These are phyloP conservation scores for Netta rufina DNA, from an alignment of 2,797 vertebrate genomes.

Conservation along the genomic window DNA sequence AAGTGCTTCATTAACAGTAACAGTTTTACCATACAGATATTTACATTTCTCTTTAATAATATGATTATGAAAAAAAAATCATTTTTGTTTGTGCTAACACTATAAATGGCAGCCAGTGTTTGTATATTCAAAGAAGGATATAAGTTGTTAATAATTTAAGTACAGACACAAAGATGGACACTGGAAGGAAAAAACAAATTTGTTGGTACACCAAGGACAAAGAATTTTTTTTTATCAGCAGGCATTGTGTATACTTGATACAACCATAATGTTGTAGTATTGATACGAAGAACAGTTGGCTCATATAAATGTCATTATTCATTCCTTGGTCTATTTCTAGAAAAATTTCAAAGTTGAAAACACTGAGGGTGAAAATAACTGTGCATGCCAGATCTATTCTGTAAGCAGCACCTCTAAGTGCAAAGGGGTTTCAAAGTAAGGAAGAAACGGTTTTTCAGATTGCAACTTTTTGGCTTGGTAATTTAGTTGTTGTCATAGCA, in stretches of 20 bases:
- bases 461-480: background rate
- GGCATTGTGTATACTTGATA: background rate
- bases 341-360: background rate
- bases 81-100: background rate
- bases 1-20: background rate
- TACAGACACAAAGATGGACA: background rate
- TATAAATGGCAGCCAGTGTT: background rate
- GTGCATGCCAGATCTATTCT: background rate
- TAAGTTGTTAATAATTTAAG: background rate
- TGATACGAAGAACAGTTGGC: background rate
- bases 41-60: background rate
- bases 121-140: background rate
- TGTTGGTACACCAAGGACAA: background rate
- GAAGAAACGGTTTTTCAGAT: background rate
- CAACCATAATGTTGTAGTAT: background rate
- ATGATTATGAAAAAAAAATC: background rate
- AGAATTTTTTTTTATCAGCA: background rate
- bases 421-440: background rate
- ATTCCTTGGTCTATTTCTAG: background rate
- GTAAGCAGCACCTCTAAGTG: background rate
- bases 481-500: background rate
- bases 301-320: background rate
- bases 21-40: background rate
- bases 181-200: background rate
- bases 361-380: background rate